Evolutionary conservation across 2,797 vertebrate genomes (phyloP), one percentile per base, ranked within the genome.

Genomic region (Diplodus puntazzo): DNA sequence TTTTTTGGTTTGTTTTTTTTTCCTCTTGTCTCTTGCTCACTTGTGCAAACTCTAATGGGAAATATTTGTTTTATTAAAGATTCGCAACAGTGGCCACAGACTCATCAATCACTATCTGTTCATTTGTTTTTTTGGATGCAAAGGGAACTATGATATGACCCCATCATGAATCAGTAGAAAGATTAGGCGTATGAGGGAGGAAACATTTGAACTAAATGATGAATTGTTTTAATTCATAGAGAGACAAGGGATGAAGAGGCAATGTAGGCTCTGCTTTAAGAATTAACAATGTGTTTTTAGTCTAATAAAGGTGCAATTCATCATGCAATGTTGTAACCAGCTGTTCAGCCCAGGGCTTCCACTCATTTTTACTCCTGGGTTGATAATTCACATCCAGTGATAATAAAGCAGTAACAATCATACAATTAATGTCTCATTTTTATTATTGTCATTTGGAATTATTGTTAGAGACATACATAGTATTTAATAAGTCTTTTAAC

Each of bases 41-140:
- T 58, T 65, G 60, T 49, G 16, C 76, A 67, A 53, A 74, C 12
- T 66, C 23, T 66, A 20, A 75, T 79, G 83, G 77, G 77, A 83
- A 89, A 71, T 2, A 71, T 69, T 77, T 75, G 14, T 75, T 79
- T 20, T 46, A 76, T 70, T 85, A 85, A 89, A 85, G 43, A 73
- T 67, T 66, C 23, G 57, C 67, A 73, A 55, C 54, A 60, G 59
- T 73, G 16, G n/a, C 55, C 53, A 23, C 50, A 71, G 85, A 60
- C 57, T 80, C 49, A 10, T 81, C 30, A 60, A 20, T 74, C 46
- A 23, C 18, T 64, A 0, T 66, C 52, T 77, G 54, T 74, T 73
- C 12, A 13, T 14, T 27, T 21, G 69, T 1, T 66, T 23, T 23
- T 57, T 39, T 49, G 39, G 17, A 25, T 75, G 42, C 53, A 18